These are phyloP conservation scores for Nyleta sp. DNA, from an alignment of 2,888 invertebrate species.

Conservation along the genomic window DNA sequence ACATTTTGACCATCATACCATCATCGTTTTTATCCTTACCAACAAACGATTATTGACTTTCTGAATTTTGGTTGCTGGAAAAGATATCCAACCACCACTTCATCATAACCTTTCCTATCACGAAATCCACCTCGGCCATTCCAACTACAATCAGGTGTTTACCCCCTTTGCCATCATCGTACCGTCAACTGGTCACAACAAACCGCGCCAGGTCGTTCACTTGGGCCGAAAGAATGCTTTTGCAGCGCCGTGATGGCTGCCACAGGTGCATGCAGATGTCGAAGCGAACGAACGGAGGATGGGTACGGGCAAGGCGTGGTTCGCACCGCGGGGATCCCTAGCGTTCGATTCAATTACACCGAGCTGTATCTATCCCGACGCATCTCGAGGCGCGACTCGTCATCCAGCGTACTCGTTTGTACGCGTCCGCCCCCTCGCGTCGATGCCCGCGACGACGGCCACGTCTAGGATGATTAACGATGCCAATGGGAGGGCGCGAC, in stretches of 20 bases:
- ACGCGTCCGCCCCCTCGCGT: slow-evolving; percentile 41
- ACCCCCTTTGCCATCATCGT: no score
- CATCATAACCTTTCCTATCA: no score
- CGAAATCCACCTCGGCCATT: no score
- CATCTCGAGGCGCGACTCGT: slow-evolving; percentile 63
- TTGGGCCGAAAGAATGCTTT: slow-evolving; percentile 31
- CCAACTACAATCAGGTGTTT: no score
- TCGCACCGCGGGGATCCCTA: slow-evolving; percentile 70
- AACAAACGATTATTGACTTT: no score
- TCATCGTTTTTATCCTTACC: no score
- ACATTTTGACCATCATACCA: no score
- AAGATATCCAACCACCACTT: no score
- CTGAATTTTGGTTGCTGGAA: no score
- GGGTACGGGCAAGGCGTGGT: slow-evolving; percentile 46
- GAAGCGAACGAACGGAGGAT: no score
- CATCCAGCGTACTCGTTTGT: slow-evolving; percentile 55
- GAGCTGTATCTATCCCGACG: slow-evolving; percentile 76
- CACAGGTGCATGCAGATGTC: slow-evolving; percentile 46
- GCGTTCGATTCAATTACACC: slow-evolving; percentile 80
- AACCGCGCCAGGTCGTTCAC: slow-evolving; percentile 38
- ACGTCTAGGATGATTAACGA: slow-evolving; percentile 67
- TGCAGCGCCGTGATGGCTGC: slow-evolving; percentile 13
- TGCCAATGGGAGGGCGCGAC: slow-evolving; percentile 55
- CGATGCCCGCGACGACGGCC: slow-evolving; percentile 47
- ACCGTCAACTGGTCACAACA: slow-evolving; percentile 13